Conservation (phyloP, 2,888 invertebrate genomes). For the Cotesia congregata region DNA sequence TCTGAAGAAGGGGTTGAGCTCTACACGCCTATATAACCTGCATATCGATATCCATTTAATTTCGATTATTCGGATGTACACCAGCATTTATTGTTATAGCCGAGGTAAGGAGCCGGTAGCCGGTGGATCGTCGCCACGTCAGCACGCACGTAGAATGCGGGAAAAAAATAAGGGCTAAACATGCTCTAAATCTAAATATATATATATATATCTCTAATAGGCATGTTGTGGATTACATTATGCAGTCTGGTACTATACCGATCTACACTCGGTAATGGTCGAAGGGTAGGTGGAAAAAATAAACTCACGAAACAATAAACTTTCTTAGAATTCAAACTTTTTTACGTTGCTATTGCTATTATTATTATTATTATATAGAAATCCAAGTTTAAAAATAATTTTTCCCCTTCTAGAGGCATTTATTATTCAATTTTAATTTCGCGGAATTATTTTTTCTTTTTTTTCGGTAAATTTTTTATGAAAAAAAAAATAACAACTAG, state of each 20-base stretch:
- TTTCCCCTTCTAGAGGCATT: background rate
- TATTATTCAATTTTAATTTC: background rate
- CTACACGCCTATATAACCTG: background rate
- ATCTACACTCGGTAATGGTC: background rate
- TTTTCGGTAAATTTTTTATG: background rate
- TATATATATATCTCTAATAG: background rate
- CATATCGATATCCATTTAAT: constrained; percentile 25
- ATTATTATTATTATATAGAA: background rate
- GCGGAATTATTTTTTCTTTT: background rate
- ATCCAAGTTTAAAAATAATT: background rate
- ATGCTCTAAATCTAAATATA: constrained; percentile 3
- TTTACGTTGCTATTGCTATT: background rate
- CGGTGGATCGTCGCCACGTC: constrained; percentile 7
- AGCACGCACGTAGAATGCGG: background rate
- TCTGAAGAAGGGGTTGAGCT: constrained; percentile 22
- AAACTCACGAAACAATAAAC: background rate
- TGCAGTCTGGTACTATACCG: background rate
- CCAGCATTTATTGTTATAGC: constrained; percentile 21
- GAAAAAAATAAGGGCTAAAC: background rate
- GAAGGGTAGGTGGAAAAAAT: background rate
- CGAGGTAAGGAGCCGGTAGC: background rate
- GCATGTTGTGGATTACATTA: background rate
- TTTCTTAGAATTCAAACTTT: background rate
- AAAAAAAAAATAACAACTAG: background rate
- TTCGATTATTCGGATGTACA: constrained; percentile 31